These are phyloP conservation scores for Montipora capitata DNA, from an alignment of 92 coral and sea anemone genomes.

Conservation along the genomic window DNA sequence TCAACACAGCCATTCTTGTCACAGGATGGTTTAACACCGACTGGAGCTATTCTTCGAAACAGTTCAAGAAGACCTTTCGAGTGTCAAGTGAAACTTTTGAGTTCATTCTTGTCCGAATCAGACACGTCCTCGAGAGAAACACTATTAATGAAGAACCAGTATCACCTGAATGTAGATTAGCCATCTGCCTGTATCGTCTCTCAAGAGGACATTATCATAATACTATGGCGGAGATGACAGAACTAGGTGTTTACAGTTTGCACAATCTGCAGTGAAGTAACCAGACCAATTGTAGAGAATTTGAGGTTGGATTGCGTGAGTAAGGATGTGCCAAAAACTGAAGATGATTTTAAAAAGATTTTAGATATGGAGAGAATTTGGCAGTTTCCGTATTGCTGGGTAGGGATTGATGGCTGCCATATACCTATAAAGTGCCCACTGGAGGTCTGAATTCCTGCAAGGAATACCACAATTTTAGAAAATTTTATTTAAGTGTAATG, in stretches of 20 bases:
- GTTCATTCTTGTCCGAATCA: slow-evolving; percentile 59
- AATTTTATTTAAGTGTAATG: slow-evolving; percentile 64
- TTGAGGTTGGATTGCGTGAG: slow-evolving; percentile 55
- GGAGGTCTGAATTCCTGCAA: slow-evolving; percentile 68
- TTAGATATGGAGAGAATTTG: slow-evolving; percentile 60
- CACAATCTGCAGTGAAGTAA: slow-evolving; percentile 61
- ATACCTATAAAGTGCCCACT: slow-evolving; percentile 59
- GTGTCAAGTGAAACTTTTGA: slow-evolving; percentile 55
- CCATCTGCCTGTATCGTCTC: slow-evolving; percentile 73
- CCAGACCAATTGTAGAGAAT: slow-evolving; percentile 56
- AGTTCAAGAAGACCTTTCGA: slow-evolving; percentile 73
- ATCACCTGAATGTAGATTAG: slow-evolving; percentile 74
- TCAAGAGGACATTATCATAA: slow-evolving; percentile 77
- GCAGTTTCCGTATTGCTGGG: slow-evolving; percentile 75
- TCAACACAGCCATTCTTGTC: slow-evolving; percentile 51
- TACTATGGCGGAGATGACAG: slow-evolving; percentile 74
- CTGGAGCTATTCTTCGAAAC: slow-evolving; percentile 55
- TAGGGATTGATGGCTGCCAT: slow-evolving; percentile 75
- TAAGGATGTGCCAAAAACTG: slow-evolving; percentile 65
- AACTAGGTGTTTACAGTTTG: slow-evolving; percentile 80
- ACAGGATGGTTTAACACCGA: slow-evolving; percentile 56
- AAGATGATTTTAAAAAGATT: slow-evolving; percentile 60
- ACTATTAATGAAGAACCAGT: slow-evolving; percentile 63
- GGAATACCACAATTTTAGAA: slow-evolving; percentile 75
- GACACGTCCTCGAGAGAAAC: slow-evolving; percentile 54